Conservation (phyloP, 2,113 vertebrate species). For the Reinhardtius hippoglossoides region DNA sequence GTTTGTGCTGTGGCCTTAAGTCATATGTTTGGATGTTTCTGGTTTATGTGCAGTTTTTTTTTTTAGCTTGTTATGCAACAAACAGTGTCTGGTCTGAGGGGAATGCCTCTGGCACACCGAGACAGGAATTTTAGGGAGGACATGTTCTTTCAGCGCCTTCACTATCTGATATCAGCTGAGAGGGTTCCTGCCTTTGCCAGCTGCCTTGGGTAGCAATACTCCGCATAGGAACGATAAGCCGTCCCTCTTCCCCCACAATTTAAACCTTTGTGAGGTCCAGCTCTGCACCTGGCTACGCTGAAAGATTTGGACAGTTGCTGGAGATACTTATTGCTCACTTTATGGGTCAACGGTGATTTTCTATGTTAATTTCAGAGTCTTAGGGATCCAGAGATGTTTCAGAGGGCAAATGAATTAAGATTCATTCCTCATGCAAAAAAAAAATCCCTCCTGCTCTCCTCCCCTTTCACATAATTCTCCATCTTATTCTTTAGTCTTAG, state of each 20-base stretch:
- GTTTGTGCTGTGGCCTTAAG: conserved; percentile 25
- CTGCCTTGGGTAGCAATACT: conserved; percentile 37
- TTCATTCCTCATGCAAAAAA: neutral
- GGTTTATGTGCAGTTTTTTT: conserved; percentile 38
- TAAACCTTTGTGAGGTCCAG: conserved; percentile 2
- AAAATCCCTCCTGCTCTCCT: neutral
- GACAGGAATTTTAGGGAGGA: conserved; percentile 21
- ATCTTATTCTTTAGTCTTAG: no score
- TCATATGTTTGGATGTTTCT: conserved; percentile 36
- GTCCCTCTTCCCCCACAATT: neutral
- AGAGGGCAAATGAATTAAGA: neutral
- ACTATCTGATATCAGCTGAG: conserved; percentile 39
- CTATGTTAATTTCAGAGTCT: neutral
- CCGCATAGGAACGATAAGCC: conserved; percentile 12
- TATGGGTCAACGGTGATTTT: neutral
- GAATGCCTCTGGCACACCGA: conserved; percentile 54
- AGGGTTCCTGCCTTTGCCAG: conserved; percentile 22
- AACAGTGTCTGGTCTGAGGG: conserved; percentile 51
- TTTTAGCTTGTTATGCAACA: conserved; percentile 56
- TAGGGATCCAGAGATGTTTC: neutral
- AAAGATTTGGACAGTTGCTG: neutral
- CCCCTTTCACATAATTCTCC: neutral
- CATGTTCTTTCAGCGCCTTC: conserved; percentile 31
- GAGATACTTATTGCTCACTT: no score
- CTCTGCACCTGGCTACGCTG: neutral